Base-by-base conservation (phyloP, 2,797 vertebrate genomes). In the Acipenser oxyrinchus region DNA sequence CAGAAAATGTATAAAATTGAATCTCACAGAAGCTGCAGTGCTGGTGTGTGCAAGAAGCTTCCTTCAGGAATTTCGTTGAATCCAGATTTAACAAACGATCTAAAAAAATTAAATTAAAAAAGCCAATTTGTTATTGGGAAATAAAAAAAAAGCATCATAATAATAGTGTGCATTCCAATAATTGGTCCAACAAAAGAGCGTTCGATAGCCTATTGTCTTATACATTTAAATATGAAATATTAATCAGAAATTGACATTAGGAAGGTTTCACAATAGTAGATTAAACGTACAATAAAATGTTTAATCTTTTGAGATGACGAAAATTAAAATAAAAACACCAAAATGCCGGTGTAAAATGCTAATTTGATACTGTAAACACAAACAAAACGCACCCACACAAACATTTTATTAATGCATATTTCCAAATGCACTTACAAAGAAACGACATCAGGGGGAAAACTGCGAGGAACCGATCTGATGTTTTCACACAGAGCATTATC, bases 51-150 rank as follows among this genome's bases (percentile, higher is more conserved):
- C 75, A 94, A 88, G 92, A 99, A 99, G 91, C 95, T 98, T 81
- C 91, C 93, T 80, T 93, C 91, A 64, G 91, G 84, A 82, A 99
- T 96, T 90, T 97, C 93, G 84, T 83, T 94, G 85, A 99, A 99
- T 88, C 93, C 96, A 85, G 95, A 97, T 87, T 97, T 97, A 82
- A 98, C 95, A 93, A 99, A 99, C 83, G 97, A 98, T 83, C 97
- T 99, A 87, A 83, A 85, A 86, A 84, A 83, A 83, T 82, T 72
- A 76, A 63, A 83, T 82, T 82, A 73, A 76, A 63, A 64, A 13
- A 11, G 62, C 65, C 13, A 23, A 51, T 65, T 59, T 65, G 51
- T 9, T 10, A 55, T n/a, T 55, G 52, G 52, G 9, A 55, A 55
- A 55, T 9, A 3, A 55, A 37, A 37, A 3, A 37, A 37, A 84